Percentiles rank a stretch among this genome's conserved stretches.
These are phyloP conservation scores for Prenolepis imparis DNA, from an alignment of 2,888 invertebrate species.

Conservation along the genomic window DNA sequence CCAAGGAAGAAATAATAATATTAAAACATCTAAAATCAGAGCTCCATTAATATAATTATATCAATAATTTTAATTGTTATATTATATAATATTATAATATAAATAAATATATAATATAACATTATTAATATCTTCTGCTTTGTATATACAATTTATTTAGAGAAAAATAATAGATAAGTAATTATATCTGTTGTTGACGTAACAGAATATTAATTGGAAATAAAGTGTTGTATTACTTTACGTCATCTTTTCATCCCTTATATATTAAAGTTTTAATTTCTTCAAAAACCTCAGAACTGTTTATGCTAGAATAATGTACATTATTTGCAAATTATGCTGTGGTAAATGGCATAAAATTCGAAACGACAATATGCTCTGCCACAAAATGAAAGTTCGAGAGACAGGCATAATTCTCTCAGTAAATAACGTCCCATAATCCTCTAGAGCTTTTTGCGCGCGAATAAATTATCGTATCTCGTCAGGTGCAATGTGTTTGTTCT, in stretches of 20 bases:
- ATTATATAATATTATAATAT: neutral
- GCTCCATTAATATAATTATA: neutral
- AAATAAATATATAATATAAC: neutral
- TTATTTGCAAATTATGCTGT: slow-evolving; percentile 14
- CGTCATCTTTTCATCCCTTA: neutral
- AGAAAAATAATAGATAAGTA: neutral
- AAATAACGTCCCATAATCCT: slow-evolving; percentile 32
- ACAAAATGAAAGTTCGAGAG: slow-evolving; percentile 13
- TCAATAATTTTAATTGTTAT: slow-evolving; percentile 2
- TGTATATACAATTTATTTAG: neutral
- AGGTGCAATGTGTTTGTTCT: slow-evolving; percentile 9
- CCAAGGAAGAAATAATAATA: neutral
- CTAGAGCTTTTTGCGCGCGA: slow-evolving; percentile 39
- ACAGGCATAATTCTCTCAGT: slow-evolving; percentile 26
- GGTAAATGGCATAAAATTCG: slow-evolving; percentile 27
- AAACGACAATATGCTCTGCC: slow-evolving; percentile 1
- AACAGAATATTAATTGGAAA: neutral
- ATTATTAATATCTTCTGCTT: slow-evolving; percentile 6
- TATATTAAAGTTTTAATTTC: slow-evolving; percentile 29
- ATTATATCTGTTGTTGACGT: neutral
- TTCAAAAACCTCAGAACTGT: slow-evolving; percentile 13
- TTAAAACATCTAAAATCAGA: neutral
- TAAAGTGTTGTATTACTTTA: neutral
- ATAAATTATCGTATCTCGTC: slow-evolving; percentile 40
- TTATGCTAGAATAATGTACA: neutral